Evolutionary conservation across 1,140 invertebrate genomes (phyloP).

Genomic region (Sycobia sp.): DNA sequence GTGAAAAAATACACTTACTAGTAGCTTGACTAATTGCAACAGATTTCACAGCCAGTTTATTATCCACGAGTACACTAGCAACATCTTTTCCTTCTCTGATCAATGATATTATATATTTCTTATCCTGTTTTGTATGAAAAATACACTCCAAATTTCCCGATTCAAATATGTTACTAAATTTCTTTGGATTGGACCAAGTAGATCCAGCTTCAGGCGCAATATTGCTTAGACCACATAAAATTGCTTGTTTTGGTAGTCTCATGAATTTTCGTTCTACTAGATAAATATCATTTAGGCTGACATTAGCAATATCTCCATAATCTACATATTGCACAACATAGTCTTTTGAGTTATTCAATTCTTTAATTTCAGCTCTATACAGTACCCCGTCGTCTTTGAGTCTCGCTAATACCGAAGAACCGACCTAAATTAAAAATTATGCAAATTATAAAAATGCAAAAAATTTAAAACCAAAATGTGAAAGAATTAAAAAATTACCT

Average conservation of each 20-base stretch:
- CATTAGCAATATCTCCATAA: conserved; percentile 72
- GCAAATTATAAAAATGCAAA: background rate
- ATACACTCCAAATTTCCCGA: conserved; percentile 64
- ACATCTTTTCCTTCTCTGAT: conserved; percentile 57
- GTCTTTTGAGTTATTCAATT: conserved; percentile 62
- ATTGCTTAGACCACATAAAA: conserved; percentile 68
- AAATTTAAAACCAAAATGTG: background rate
- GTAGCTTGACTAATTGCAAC: background rate
- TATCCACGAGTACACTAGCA: conserved; percentile 51
- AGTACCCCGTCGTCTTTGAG: conserved; percentile 72
- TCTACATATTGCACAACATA: conserved; percentile 74
- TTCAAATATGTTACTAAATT: conserved; percentile 66
- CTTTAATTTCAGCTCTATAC: conserved; percentile 70
- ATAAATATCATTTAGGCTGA: conserved; percentile 68
- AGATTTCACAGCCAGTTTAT: too few relatives aligned
- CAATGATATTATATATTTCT: conserved; percentile 64
- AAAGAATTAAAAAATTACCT: conserved; percentile 42
- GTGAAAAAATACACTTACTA: conserved; percentile 36
- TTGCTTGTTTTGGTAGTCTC: conserved; percentile 71
- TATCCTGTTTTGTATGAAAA: conserved; percentile 59
- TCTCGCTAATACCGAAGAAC: conserved; percentile 69
- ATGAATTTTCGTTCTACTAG: conserved; percentile 70
- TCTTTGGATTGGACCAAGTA: conserved; percentile 61
- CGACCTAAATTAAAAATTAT: conserved; percentile 55
- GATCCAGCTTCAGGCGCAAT: conserved; percentile 60